Conservation (phyloP, 2,113 vertebrate species). For the Trinectes maculatus region DNA sequence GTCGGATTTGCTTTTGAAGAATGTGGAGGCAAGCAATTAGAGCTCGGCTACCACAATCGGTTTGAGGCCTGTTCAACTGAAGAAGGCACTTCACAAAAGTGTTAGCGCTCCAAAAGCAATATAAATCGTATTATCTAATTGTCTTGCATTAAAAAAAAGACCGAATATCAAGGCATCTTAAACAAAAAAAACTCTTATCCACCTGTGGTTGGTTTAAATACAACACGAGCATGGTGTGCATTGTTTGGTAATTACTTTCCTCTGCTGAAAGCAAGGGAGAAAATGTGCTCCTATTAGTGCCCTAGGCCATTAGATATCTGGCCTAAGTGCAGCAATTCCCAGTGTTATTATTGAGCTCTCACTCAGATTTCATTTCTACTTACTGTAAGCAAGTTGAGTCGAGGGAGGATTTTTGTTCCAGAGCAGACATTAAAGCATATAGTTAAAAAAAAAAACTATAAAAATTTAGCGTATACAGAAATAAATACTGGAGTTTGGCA, state of each 20-base stretch:
- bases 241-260: slow-evolving; percentile 32
- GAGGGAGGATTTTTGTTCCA: slow-evolving; percentile 5
- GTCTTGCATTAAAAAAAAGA: slow-evolving; percentile 1
- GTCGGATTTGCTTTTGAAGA: neutral
- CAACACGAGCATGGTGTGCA: neutral
- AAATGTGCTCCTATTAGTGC: slow-evolving; percentile 25
- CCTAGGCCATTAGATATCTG: slow-evolving; percentile 10
- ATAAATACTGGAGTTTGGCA: neutral
- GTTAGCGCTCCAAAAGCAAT: neutral
- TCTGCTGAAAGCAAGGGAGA: slow-evolving; percentile 28
- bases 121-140: neutral
- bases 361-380: slow-evolving; percentile 24
- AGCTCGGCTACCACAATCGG: neutral
- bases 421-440: slow-evolving; percentile 1
- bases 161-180: neutral
- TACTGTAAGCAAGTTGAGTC: slow-evolving; percentile 22
- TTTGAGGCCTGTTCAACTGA: neutral
- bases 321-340: slow-evolving; percentile 32
- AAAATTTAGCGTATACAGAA: neutral
- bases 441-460: neutral
- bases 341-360: slow-evolving; percentile 17
- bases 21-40: neutral
- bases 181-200: slow-evolving; percentile 3
- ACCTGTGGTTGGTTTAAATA: slow-evolving; percentile 14
- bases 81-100: slow-evolving; percentile 1